A percentile compares a stretch with the other conserved stretches of the same genome.
These are phyloP conservation scores for Spodoptera exigua DNA, from an alignment of 2,888 invertebrate species.

Conservation along the genomic window DNA sequence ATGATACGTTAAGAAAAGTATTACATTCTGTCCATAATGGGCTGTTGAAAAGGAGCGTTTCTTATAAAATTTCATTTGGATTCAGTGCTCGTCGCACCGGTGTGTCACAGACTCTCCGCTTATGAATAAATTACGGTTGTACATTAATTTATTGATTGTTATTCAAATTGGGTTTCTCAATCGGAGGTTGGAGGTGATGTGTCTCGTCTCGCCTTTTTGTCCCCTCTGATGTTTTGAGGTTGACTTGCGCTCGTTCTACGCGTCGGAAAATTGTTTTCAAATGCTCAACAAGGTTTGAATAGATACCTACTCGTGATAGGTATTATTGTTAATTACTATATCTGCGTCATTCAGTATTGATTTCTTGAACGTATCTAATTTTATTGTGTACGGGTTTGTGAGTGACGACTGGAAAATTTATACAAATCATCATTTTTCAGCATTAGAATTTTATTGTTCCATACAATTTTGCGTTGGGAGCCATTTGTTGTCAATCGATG, in stretches of 20 bases:
- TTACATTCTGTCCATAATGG: conserved; percentile 82
- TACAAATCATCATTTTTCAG: conserved; percentile 52
- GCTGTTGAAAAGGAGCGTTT: conserved; percentile 82
- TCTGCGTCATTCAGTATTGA: conserved; percentile 70
- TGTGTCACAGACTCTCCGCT: conserved; percentile 80
- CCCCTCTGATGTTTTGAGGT: conserved; percentile 75
- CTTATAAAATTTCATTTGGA: conserved; percentile 87
- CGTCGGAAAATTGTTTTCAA: conserved; percentile 75
- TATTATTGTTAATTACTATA: conserved; percentile 62
- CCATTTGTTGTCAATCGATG: conserved; percentile 15
- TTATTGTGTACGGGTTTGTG: conserved; percentile 65
- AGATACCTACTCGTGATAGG: conserved; percentile 59
- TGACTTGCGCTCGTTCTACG: conserved; percentile 70
- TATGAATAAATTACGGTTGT: conserved; percentile 86
- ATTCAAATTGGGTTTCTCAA: conserved; percentile 89
- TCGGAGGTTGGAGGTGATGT: conserved; percentile 87
- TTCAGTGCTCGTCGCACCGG: conserved; percentile 82
- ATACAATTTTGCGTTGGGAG: conserved; percentile 15
- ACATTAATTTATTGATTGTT: conserved; percentile 90
- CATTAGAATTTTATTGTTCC: conserved; percentile 9
- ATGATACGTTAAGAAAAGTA: conserved; percentile 87
- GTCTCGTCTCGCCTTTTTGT: conserved; percentile 81
- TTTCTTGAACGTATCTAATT: conserved; percentile 72
- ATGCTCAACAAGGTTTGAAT: conserved; percentile 67
- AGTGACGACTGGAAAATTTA: conserved; percentile 74